Evolutionary conservation across 2,113 vertebrate genomes (phyloP).

Genomic region (Pholis gunnellus): DNA sequence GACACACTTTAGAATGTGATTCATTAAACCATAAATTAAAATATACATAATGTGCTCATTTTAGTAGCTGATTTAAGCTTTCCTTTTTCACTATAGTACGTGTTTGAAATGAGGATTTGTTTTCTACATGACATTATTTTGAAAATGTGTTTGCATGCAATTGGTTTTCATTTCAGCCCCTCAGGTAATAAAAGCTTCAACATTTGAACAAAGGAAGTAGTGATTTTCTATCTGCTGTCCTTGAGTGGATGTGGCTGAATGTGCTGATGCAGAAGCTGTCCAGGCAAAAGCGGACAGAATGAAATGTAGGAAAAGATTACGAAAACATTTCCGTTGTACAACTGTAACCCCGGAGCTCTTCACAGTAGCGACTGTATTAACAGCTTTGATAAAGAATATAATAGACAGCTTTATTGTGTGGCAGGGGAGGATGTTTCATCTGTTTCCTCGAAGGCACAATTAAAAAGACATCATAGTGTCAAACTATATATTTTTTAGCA

Average conservation of each 20-base stretch:
- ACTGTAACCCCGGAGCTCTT: neutral
- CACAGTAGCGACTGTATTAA: conserved; percentile 1
- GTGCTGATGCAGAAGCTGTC: conserved; percentile 22
- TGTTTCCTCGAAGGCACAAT: conserved; percentile 41
- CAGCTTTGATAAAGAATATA: conserved; percentile 32
- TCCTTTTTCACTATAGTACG: neutral
- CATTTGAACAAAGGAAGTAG: neutral
- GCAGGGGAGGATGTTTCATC: conserved; percentile 8
- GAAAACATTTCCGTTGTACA: conserved; percentile 27
- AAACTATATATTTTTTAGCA: conserved; percentile 14
- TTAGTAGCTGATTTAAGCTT: conserved; percentile 6
- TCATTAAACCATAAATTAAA: conserved; percentile 20
- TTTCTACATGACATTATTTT: conserved; percentile 20
- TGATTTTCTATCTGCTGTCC: neutral
- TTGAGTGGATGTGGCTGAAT: neutral
- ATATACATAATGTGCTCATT: neutral
- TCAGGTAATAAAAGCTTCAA: neutral
- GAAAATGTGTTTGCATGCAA: conserved; percentile 17
- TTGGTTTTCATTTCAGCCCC: conserved; percentile 16
- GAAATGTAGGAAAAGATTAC: conserved; percentile 11
- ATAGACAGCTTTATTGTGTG: conserved; percentile 35
- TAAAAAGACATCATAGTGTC: conserved; percentile 44
- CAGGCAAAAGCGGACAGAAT: conserved; percentile 7
- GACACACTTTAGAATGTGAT: conserved; percentile 22
- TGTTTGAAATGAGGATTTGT: neutral